A percentile compares a stretch with the other conserved stretches of the same genome.
Evolutionary conservation across 2,888 invertebrate species (phyloP).

Genomic region (Pollenia amentaria): DNA sequence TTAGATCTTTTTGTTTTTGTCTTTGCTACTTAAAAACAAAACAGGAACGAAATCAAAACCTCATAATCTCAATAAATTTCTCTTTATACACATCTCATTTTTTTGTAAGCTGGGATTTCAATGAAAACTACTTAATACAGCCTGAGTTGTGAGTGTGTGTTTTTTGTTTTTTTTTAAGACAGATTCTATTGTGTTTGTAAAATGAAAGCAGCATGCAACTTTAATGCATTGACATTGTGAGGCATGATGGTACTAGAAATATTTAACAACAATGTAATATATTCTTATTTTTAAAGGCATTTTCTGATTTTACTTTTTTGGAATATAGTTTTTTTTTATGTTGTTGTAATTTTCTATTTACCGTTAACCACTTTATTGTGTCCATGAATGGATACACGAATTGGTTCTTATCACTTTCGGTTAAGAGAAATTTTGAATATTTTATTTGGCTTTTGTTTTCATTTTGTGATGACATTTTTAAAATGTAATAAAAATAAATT

Average conservation of each 20-base stretch:
- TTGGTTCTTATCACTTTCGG: constrained; percentile 64
- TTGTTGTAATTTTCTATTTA: constrained; percentile 40
- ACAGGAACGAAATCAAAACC: constrained; percentile 38
- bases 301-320: constrained; percentile 43
- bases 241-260: background rate
- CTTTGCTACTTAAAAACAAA: background rate
- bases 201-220: constrained; percentile 53
- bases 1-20: constrained; percentile 24
- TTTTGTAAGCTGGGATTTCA: constrained; percentile 20
- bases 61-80: constrained; percentile 59
- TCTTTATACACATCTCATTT: constrained; percentile 20
- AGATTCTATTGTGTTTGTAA: constrained; percentile 42
- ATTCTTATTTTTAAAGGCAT: constrained; percentile 39
- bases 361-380: constrained; percentile 39
- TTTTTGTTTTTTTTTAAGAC: constrained; percentile 8
- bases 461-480: background rate
- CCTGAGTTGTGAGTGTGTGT: background rate
- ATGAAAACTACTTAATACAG: constrained; percentile 53
- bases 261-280: constrained; percentile 48
- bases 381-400: background rate
- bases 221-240: constrained; percentile 29
- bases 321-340: background rate
- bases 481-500: constrained; percentile 4
- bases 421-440: constrained; percentile 18
- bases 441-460: constrained; percentile 42